Base-by-base conservation (phyloP, 2,888 invertebrate genomes). In the Tipula vernalis region DNA sequence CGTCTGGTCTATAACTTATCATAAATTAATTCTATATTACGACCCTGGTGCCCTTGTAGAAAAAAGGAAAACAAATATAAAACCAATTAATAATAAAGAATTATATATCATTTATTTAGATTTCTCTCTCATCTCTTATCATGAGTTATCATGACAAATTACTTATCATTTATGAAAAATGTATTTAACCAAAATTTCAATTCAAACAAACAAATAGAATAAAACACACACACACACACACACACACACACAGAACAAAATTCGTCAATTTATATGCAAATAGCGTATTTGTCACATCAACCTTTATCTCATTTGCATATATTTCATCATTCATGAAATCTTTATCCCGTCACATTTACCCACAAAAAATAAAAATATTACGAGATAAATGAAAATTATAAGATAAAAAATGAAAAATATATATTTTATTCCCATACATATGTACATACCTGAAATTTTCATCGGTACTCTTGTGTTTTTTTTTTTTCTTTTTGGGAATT, bases 231-330 rank as follows among this genome's bases (percentile, higher is more conserved):
- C 10, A 28, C 10, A 71, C 10, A 71, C 71, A 71, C 13, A 71
- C 28, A 71, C 71, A 71, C 10, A 28, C 10, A 71, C 10, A 28
- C 10, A 18, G 28, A 28, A 71, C 5, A 71, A 71, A 84, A 84
- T 84, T 84, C n/a, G 41, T 41, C 84, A 84, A 84, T 84, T 84
- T 84, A 84, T 84, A 84, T 84, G 84, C 84, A 84, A 84, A 84
- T 84, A 84, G 41, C 84, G 84, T 84, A 84, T 84, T 84, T 84
- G 84, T 84, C 84, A 84, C 84, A 84, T 84, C 84, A 84, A 84
- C 84, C 41, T 84, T 39, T 84, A 39, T 84, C 84, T 39, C 41
- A 39, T 39, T 84, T 41, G n/a, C 41, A 36, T 41, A 84, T 41
- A 84, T 84, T 84, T 84, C 39, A 84, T 84, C 84, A 84, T 84